Base-by-base conservation (phyloP, 2,888 invertebrate species). In the Spisula subtruncata region DNA sequence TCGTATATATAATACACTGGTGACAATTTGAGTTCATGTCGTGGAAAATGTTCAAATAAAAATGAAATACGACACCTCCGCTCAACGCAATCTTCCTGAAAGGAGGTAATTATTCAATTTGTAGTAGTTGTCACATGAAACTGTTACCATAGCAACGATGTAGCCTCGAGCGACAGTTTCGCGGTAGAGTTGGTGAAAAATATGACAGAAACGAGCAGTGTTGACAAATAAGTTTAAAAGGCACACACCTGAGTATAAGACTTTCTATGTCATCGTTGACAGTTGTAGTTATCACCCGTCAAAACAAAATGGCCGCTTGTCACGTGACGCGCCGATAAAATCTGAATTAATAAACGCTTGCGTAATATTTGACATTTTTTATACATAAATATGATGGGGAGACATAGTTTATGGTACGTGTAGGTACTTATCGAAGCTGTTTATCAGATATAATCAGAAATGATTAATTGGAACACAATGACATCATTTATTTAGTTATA, bases 101-200 rank as follows among this genome's bases (percentile, higher is more conserved):
- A 91, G 85, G 88, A 84, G 86, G 89, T 86, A 86, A 91, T 91
- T 88, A 91, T 91, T 91, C 87, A 89, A 91, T 91, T 91, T 89
- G 91, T 91, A 89, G 86, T 88, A 60, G 80, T 81, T 89, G 91
- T 89, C 91, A 89, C 88, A 81, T 84, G 85, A 89, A 89, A 88
- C 88, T 85, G 91, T 91, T 86, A 75, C 91, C 88, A 91, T 79
- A 88, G 86, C 89, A 89, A 90, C 88, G 81, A 8, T 29, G 75
- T 75, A 84, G 86, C 92, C 87, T 4, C 41, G 51, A 85, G 92
- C 89, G 91, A 90, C 91, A 86, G 56, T 84, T 81, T 90, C 87
- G 90, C 89, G 90, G 92, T 92, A 86, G 87, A 90, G 90, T 90
- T 81, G 41, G 83, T 71, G 66, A 48, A 35, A 75, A 54, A 41